A percentile compares a stretch with the other conserved stretches of the same genome.
These are phyloP conservation scores for Brenthis daphne DNA, from an alignment of 2,888 invertebrate genomes.

Conservation along the genomic window DNA sequence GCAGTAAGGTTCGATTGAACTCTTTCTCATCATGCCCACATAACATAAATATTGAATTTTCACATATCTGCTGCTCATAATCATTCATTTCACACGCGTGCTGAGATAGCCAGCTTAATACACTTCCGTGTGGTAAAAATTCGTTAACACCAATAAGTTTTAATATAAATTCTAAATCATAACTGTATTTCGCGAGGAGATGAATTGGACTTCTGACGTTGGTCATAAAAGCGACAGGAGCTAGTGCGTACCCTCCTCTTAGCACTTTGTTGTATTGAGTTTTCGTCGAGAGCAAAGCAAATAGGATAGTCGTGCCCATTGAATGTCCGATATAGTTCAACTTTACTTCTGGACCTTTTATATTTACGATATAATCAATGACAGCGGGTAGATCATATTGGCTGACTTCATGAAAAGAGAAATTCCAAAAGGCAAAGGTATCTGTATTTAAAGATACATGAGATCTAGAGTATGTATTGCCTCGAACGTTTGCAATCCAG, in stretches of 20 bases:
- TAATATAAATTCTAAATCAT: constrained; percentile 83
- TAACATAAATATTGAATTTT: constrained; percentile 87
- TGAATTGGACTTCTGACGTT: constrained; percentile 85
- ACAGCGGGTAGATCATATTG: constrained; percentile 92
- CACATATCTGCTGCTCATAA: constrained; percentile 85
- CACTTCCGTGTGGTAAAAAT: constrained; percentile 86
- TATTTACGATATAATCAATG: constrained; percentile 85
- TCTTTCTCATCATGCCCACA: constrained; percentile 87
- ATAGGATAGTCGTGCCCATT: constrained; percentile 92
- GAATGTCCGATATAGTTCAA: constrained; percentile 93
- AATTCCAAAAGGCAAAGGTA: constrained; percentile 86
- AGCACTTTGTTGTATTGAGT: constrained; percentile 86
- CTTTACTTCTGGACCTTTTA: constrained; percentile 68
- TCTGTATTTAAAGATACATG: constrained; percentile 81
- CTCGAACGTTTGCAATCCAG: constrained; percentile 93
- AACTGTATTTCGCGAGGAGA: constrained; percentile 85
- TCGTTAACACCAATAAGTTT: constrained; percentile 86
- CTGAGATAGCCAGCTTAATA: constrained; percentile 83
- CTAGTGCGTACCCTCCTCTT: constrained; percentile 85
- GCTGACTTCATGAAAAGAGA: constrained; percentile 95
- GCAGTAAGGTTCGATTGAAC: constrained; percentile 86
- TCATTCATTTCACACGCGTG: constrained; percentile 83
- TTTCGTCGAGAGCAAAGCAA: constrained; percentile 85
- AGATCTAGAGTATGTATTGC: constrained; percentile 88
- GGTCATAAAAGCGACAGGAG: constrained; percentile 86